Conservation (phyloP, 2,888 invertebrate genomes). For the Plagodis dolabraria region DNA sequence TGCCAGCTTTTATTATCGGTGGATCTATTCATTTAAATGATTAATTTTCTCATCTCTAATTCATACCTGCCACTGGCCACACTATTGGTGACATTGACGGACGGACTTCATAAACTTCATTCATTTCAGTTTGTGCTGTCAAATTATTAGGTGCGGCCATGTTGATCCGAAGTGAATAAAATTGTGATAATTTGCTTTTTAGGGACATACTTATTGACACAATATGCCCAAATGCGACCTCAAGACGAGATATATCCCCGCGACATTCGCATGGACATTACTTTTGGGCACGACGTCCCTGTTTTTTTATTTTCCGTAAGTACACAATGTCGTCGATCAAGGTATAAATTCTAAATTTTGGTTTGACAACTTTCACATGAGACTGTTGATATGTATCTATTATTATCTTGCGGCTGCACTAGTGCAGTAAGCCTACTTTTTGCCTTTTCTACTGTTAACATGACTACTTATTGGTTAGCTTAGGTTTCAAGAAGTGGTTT, state of each 20-base stretch:
- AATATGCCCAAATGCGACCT: constrained; percentile 98
- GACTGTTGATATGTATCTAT: constrained; percentile 73
- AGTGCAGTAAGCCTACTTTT: constrained; percentile 52
- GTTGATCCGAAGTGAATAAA: constrained; percentile 85
- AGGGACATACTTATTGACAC: constrained; percentile 78
- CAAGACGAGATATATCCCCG: constrained; percentile 98
- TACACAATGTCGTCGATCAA: constrained; percentile 79
- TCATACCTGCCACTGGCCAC: constrained; percentile 42
- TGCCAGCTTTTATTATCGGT: neutral
- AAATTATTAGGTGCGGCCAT: constrained; percentile 86
- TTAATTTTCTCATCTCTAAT: constrained; percentile 18
- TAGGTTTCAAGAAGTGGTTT: constrained; percentile 15
- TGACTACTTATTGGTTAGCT: constrained; percentile 22
- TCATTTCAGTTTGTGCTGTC: constrained; percentile 56
- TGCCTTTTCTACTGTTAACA: constrained; percentile 28
- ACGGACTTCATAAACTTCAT: constrained; percentile 1
- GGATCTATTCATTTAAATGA: neutral
- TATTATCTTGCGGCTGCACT: constrained; percentile 66
- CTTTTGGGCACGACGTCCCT: constrained; percentile 96
- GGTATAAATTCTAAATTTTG: constrained; percentile 69
- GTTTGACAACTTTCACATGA: constrained; percentile 81
- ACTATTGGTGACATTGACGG: constrained; percentile 42
- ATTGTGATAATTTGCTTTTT: constrained; percentile 75
- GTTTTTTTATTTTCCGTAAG: constrained; percentile 99
- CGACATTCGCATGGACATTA: constrained; percentile 98